Base-by-base conservation (phyloP, 2,888 invertebrate genomes). In the Plebejus anna region DNA sequence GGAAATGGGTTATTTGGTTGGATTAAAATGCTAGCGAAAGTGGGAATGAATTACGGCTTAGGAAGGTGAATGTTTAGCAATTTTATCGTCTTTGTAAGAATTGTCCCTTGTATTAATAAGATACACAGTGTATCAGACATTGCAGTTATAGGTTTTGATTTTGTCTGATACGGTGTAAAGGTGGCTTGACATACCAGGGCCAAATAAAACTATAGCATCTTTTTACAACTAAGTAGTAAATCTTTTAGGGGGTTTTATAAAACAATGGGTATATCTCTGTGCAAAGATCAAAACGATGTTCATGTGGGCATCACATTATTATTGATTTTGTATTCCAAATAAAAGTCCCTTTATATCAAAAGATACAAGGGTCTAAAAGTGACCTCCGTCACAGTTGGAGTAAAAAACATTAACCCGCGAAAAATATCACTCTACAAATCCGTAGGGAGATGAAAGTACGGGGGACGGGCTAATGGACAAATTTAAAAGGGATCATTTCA, bases 301-400 rank as follows among this genome's bases (percentile, higher is more conserved):
- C 66, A 66, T 4, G 66, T 6, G 32, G 32, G 13, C 32, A 36
- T 66, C 32, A 66, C 66, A 36, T 66, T 72, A 72, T 72, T 72
- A 72, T 72, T 72, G 72, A 72, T 47, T 42, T 42, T 28, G 42
- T 47, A 72, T 72, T 47, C 51, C 73, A 36, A 51, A 73, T 73
- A 73, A 73, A 73, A 55, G 73, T 73, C 73, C 7, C 28, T 73
- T 73, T 55, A 51, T 55, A 73, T 73, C 51, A 73, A 66, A 28
- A 73, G 73, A 73, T 51, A 55, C 73, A 73, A 73, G 73, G 73
- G 73, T 73, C 73, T 73, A 73, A 73, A 73, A 73, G 55, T 73
- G 73, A 73, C 73, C 73, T 73, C 73, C 73, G 73, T 73, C 73
- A 73, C 73, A 73, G 51, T 73, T 73, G 73, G 55, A 73, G 73